Evolutionary conservation across 37 sponge, comb jelly and placozoan species (phyloP), one percentile per base, ranked within the genome.

Genomic region (Bolinopsis microptera): DNA sequence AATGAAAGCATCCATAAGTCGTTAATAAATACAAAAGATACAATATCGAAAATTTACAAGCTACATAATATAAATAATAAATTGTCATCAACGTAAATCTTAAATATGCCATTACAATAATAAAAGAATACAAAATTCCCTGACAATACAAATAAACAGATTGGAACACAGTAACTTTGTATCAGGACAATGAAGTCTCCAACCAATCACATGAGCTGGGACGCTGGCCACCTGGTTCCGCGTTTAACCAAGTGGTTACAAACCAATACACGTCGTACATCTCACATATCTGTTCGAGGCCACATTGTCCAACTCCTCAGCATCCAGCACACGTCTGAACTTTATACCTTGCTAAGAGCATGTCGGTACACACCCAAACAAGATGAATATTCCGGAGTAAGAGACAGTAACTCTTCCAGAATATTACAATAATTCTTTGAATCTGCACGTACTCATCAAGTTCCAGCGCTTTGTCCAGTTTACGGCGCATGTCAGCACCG

Each of bases 181-280:
- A n/a, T n/a, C n/a, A n/a, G n/a, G 25, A 22, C 74, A 86, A 27
- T 5, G 90, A 86, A 26, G 36, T 41, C 31, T 86, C 90, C 90
- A 86, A 26, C 90, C 90, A 86, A 26, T 86, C 90, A 86, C 37
- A 41, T 86, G 90, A 3, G 61, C 90, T 86, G 90, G 32, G 8
- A 86, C 61, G 26, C 30, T 86, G 26, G 90, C 90, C 26, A 86
- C 36, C 90, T 86, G 90, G 24, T 86, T 86, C 26, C 90, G 37
- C 90, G 37, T 86, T 86, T 86, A 8, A 86, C 61, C 61, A 86
- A 41, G n/a, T 39, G 5, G n/a, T 86, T 0, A 86, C 90, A 27
- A 86, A 86, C 32, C 90, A 5, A n/a, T 27, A 86, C 90, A 86
- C 61, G 13, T 86, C 28, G 0, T 23, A n/a, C n/a, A 21, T 18